These are phyloP conservation scores for Trissoscelio sp. DNA, from an alignment of 2,888 invertebrate genomes.

Conservation along the genomic window DNA sequence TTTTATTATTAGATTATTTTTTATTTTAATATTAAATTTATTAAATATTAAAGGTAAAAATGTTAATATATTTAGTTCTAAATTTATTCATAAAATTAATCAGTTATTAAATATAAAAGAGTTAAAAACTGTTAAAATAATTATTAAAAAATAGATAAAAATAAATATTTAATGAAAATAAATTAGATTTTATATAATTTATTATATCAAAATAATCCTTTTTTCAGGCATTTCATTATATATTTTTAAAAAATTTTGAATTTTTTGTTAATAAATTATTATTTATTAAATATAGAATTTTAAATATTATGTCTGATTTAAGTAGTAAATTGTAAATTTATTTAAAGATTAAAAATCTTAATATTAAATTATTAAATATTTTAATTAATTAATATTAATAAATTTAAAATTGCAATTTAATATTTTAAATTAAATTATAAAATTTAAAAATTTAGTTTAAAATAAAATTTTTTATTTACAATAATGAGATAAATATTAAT, in stretches of 20 bases:
- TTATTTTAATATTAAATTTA: slow-evolving; percentile 85
- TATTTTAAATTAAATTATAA: slow-evolving; percentile 37
- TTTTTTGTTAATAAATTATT: slow-evolving; percentile 86
- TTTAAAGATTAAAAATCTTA: too few species aligned
- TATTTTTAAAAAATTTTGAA: slow-evolving; percentile 85
- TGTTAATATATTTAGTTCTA: slow-evolving; percentile 78
- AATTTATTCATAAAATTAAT: slow-evolving; percentile 80
- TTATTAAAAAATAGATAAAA: slow-evolving; percentile 6
- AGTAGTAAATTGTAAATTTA: too few species aligned
- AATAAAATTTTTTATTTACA: slow-evolving; percentile 60
- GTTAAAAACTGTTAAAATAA: slow-evolving; percentile 1
- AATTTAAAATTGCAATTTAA: slow-evolving; percentile 28
- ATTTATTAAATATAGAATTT: slow-evolving; percentile 84
- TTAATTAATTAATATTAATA: too few species aligned
- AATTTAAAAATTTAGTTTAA: slow-evolving; percentile 12
- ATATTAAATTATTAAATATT: too few species aligned
- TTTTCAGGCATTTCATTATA: slow-evolving; percentile 60
- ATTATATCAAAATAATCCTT: slow-evolving; percentile 61
- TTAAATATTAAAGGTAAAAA: slow-evolving; percentile 85
- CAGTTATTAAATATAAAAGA: slow-evolving; percentile 26
- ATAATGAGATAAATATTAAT: too few species aligned
- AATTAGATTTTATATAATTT: slow-evolving; percentile 42
- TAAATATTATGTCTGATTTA: too few species aligned
- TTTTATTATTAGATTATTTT: slow-evolving; percentile 70
- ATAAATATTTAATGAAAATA: slow-evolving; percentile 53